Evolutionary conservation across 2,113 vertebrate genomes (phyloP), one percentile per base, ranked within the genome.

Genomic region (Paramisgurnus dabryanus): DNA sequence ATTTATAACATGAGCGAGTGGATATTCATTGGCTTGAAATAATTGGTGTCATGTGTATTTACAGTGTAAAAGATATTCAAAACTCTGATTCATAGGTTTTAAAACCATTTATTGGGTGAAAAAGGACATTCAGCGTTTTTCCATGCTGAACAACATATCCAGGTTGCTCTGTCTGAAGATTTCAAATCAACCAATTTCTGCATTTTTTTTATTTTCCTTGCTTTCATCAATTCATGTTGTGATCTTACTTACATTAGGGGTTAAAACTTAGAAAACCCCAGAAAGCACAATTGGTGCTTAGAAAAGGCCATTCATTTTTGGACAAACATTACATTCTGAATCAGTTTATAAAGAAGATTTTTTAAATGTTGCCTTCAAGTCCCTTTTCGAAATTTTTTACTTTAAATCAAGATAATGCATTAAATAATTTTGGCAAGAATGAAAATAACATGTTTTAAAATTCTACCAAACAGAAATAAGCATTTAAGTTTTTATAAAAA

Each of bases 241-340:
- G 43, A 34, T 57, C 34, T 66, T 15, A 68, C 27, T 66, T 15
- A 68, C 27, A 43, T 63, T 79, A 73, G 82, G 47, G n/a, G 84
- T 76, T 73, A 47, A 86, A 83, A 67, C 66, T 67, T 86, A 80
- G 66, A 83, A 83, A 86, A 87, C 87, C 76, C 82, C 76, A 67
- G 60, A 91, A 91, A 90, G 88, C 89, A 91, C 88, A 79, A 87
- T 81, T 76, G 87, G 88, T 88, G 88, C 81, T 87, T 60, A 85
- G 85, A 82, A 89, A 92, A 92, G 90, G 91, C 90, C 87, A 87
- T 92, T 90, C 70, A 86, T 55, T 72, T 45, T 60, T 57, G 63
- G 55, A 73, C 53, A 58, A 76, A 69, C 22, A 71, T 67, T 67
- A 81, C 80, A 80, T 58, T 80, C 70, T 61, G 66, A 17, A 66